phyloP scores from a whole-genome alignment of 2,113 vertebrate genomes.

The Eurystomus gularis region DNA sequence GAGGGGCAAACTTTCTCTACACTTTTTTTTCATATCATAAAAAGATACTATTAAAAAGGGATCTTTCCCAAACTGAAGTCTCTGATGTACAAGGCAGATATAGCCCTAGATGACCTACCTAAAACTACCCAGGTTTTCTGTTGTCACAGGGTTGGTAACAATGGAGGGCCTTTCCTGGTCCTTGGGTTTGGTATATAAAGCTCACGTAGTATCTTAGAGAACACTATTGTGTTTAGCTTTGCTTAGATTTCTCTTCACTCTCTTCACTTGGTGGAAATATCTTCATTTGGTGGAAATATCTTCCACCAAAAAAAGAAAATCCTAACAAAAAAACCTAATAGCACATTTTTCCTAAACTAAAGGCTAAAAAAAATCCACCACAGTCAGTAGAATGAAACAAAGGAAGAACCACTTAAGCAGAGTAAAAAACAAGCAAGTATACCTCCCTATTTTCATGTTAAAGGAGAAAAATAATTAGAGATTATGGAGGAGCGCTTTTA shows the following conservation, averaged over 20 bases:
- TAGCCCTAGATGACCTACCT: fast-evolving
- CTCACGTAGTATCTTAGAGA: not conserved
- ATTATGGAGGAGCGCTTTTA: not conserved
- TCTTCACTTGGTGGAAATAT: too few relatives aligned
- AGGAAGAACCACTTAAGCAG: not conserved
- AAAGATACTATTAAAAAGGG: fast-evolving
- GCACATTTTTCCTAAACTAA: not conserved
- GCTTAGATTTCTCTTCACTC: not conserved
- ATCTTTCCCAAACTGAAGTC: not conserved
- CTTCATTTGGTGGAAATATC: too few relatives aligned
- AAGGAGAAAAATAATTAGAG: not conserved
- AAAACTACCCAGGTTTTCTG: not conserved
- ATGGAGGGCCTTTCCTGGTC: not conserved
- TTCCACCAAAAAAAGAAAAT: not conserved
- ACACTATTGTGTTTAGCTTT: not conserved
- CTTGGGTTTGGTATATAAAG: not conserved
- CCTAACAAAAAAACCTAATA: not conserved
- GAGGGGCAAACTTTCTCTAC: not conserved
- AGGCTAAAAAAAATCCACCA: not conserved
- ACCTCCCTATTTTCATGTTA: not conserved
- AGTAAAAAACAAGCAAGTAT: not conserved
- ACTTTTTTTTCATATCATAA: not conserved
- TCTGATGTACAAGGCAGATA: not conserved
- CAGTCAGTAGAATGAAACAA: not conserved
- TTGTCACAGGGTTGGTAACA: fast-evolving